Evolutionary conservation across 2,113 vertebrate genomes (phyloP).

Genomic region (Andinoacara biseriatus): DNA sequence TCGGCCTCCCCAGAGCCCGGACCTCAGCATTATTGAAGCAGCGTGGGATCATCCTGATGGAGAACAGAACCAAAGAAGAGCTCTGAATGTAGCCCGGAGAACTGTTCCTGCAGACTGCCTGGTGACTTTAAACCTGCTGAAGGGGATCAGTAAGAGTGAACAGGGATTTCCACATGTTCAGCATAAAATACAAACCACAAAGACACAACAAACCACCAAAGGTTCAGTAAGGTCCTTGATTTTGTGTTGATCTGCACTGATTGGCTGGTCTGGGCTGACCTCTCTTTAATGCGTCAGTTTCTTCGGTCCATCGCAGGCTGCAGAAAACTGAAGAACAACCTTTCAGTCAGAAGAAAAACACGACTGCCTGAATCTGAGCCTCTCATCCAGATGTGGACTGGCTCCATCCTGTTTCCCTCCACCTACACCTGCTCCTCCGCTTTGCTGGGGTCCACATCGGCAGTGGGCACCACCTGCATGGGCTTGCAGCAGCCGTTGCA

Average conservation of each 20-base stretch:
- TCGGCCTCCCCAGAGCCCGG: too few species aligned
- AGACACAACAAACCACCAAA: not conserved
- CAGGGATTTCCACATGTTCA: not conserved
- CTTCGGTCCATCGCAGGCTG: not conserved
- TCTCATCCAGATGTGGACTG: not conserved
- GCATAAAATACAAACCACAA: not conserved
- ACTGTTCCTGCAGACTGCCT: too few species aligned
- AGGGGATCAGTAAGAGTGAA: too few species aligned
- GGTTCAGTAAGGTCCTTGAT: not conserved
- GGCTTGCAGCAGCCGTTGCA: conserved; percentile 79
- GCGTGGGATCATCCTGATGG: too few species aligned
- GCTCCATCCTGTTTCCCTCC: not conserved
- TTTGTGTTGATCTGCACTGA: not conserved
- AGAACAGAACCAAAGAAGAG: too few species aligned
- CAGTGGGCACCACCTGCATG: conserved; percentile 68
- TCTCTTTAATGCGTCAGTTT: not conserved
- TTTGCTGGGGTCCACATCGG: conserved; percentile 60
- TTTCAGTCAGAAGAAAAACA: not conserved
- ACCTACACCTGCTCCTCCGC: conserved; percentile 78
- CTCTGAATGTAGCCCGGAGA: too few species aligned
- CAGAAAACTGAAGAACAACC: not conserved
- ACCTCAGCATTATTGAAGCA: too few species aligned
- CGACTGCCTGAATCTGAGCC: not conserved
- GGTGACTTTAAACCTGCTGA: too few species aligned
- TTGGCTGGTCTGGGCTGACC: not conserved